Evolutionary conservation across 2,888 invertebrate species (phyloP).

Genomic region (Mythimna lalbum): DNA sequence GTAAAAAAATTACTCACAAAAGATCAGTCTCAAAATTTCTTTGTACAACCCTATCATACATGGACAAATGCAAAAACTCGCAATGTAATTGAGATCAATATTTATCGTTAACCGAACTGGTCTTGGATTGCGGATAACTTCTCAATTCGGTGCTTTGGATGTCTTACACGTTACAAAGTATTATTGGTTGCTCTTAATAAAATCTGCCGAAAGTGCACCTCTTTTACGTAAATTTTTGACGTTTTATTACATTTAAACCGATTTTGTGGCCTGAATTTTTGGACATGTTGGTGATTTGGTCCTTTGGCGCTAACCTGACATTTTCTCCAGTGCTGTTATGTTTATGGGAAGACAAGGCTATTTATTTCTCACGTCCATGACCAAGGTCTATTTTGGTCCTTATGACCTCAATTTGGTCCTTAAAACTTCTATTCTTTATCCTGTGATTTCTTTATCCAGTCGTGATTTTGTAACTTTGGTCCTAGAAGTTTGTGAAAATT

Average conservation of each 20-base stretch:
- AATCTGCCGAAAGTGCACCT: conserved; percentile 20
- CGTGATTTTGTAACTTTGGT: neutral
- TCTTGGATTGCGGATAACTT: conserved; percentile 51
- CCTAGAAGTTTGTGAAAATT: neutral
- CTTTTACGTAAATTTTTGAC: conserved; percentile 17
- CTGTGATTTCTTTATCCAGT: neutral
- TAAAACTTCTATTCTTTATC: neutral
- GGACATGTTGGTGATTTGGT: conserved; percentile 11
- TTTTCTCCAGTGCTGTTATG: neutral
- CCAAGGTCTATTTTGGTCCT: conserved; percentile 15
- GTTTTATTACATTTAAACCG: conserved; percentile 10
- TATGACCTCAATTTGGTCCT: neutral
- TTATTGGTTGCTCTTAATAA: conserved; percentile 18
- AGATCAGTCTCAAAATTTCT: neutral
- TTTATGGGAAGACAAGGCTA: conserved; percentile 3
- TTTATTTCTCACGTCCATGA: conserved; percentile 21
- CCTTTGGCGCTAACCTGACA: neutral
- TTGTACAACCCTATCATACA: conserved; percentile 34
- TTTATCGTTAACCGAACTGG: conserved; percentile 45
- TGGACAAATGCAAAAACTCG: conserved; percentile 50
- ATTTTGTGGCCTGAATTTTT: neutral
- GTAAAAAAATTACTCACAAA: no score
- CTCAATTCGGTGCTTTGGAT: conserved; percentile 36
- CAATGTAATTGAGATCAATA: conserved; percentile 47
- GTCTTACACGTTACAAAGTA: conserved; percentile 30